Evolutionary conservation across 2,113 vertebrate species (phyloP), one percentile per base, ranked within the genome.

Genomic region (Sceloporus tristichus): DNA sequence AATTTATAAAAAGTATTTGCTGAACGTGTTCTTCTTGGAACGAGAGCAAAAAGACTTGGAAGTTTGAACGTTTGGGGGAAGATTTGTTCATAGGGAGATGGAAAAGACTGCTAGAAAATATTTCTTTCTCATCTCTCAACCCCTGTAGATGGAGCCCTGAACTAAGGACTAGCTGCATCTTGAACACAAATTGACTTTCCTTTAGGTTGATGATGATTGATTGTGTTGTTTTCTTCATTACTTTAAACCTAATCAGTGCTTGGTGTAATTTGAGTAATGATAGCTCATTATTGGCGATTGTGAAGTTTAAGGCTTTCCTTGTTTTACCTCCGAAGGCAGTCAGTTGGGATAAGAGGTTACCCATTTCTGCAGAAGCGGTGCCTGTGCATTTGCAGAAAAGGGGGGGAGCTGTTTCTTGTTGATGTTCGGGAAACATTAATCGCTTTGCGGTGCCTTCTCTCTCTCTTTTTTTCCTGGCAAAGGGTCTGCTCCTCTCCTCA

Each of bases 241-340:
- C 97, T 98, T 98, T 98, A 98, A 98, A 99, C 98, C 98, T 98
- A 99, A 99, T 99, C 98, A 99, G 98, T 97, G 98, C 97, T 98
- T 95, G 96, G 97, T 98, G 97, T 99, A 98, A 99, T 99, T 98
- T 98, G 98, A 99, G 98, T 98, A 98, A 99, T 98, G 98, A 98
- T 98, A 96, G 98, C 98, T 98, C 98, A 97, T 99, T 99, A 99
- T 98, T 98, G 98, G 97, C 97, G 97, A 98, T 97, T 98, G 98
- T 97, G 97, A 97, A 98, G 97, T 98, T 98, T 98, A 98, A 98
- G 97, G 96, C 96, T 97, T 98, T 97, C 98, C 98, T 98, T 97
- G 95, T 98, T 98, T 98, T 97, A 96, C 96, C 97, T 97, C 94
- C 91, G 91, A 85, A 92, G 95, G 85, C 93, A 96, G 97, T 93